Evolutionary conservation across 2,113 vertebrate species (phyloP), one percentile per base, ranked within the genome.

Genomic region (Nannobrachium achirus): DNA sequence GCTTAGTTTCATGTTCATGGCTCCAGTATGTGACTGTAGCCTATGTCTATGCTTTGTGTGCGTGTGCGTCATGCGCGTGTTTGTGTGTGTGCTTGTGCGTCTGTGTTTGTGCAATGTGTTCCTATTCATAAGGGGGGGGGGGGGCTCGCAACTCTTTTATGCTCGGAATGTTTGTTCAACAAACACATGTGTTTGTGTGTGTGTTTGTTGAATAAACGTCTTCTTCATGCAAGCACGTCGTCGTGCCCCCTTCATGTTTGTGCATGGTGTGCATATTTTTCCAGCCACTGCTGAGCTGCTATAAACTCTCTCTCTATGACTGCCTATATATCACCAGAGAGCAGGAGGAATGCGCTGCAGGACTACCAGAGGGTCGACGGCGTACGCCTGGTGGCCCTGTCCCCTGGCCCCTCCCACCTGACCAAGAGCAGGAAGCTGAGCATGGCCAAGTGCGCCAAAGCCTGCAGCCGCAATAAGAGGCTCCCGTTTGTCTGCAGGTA

Each of bases 401-500:
- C 79, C 14, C 79, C 92, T 13, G 94, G 96, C 71, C 88, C 91
- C 63, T 89, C 92, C 78, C 83, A 92, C 80, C 88, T 90, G 89
- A 93, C 94, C 60, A 98, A 94, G 92, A 94, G 91, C 15, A 95
- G 92, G 84, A 91, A 90, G 69, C 81, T 96, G 82, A 95, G 89
- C 19, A 81, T 94, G 73, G 93, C 89, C 33, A 95, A 94, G 76
- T 99, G 98, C 82, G 98, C 97, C 49, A 95, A 92, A 59, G 90
- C 93, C 71, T 99, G 98, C 88, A 95, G 91, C 69, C 93, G 95
- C 72, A 95, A 92, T 88, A 96, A 91, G 83, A 93, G 92, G 53
- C 88, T 98, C 20, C 91, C 89, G 0, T 99, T 98, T 86, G 90
- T 90, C 82, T 99, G 98, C 97, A 98, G 96, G 98, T 99, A 93